Evolutionary conservation across 2,113 vertebrate genomes (phyloP).

Genomic region (Gnathonemus longibarbis): DNA sequence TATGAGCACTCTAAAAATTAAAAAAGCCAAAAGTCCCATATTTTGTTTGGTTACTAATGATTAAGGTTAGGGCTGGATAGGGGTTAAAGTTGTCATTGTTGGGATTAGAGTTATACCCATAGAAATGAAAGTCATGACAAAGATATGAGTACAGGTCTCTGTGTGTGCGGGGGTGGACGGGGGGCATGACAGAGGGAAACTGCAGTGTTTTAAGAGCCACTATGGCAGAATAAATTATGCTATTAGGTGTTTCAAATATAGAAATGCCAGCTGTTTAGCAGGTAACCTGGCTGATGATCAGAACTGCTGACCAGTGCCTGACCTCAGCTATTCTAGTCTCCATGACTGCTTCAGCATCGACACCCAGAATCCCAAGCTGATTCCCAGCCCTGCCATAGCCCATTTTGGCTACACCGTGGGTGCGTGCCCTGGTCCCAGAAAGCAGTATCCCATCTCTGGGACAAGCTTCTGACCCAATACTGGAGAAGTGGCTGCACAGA

Average conservation of each 20-base stretch:
- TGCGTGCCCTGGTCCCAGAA: background rate
- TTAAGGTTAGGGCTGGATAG: too few relatives aligned
- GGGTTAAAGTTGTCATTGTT: too few relatives aligned
- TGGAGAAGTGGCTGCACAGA: background rate
- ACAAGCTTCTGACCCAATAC: background rate
- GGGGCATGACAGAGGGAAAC: too few relatives aligned
- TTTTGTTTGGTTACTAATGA: too few relatives aligned
- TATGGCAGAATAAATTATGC: background rate
- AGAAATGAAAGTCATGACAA: too few relatives aligned
- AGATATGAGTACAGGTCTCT: too few relatives aligned
- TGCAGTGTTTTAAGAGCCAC: too few relatives aligned
- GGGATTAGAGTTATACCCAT: too few relatives aligned
- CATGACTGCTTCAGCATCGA: constrained; percentile 81
- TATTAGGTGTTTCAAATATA: background rate
- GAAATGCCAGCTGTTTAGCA: background rate
- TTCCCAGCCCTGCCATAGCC: constrained; percentile 72
- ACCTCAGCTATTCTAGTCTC: constrained; percentile 49
- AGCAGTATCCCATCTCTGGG: background rate
- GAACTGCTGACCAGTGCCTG: background rate
- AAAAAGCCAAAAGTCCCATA: too few relatives aligned
- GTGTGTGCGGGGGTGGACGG: too few relatives aligned
- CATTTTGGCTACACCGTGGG: constrained; percentile 89
- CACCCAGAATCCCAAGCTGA: constrained; percentile 71
- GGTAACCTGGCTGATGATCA: background rate
- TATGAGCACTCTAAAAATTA: too few relatives aligned